A percentile compares a stretch with the other conserved stretches of the same genome.
Evolutionary conservation across 2,888 invertebrate species (phyloP).

Genomic region (Anthoptus insignis): DNA sequence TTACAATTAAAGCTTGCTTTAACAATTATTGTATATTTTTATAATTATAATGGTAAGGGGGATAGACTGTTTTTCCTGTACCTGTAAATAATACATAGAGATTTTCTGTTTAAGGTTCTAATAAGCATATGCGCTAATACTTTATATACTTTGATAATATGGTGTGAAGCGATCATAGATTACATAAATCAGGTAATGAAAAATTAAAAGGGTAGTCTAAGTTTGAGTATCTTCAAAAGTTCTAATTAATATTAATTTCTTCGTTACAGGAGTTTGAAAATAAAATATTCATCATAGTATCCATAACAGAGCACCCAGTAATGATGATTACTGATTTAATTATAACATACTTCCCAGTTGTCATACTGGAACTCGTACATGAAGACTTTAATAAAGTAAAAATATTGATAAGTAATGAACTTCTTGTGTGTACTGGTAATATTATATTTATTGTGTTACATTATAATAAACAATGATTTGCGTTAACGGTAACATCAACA

Average conservation of each 20-base stretch:
- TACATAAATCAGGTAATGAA: too few relatives aligned
- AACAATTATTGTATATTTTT: too few relatives aligned
- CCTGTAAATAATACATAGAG: background rate
- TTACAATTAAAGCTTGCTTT: too few relatives aligned
- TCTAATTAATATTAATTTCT: background rate
- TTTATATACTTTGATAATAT: background rate
- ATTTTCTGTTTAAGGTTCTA: background rate
- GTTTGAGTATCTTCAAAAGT: too few relatives aligned
- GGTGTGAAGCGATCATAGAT: too few relatives aligned
- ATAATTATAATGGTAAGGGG: too few relatives aligned
- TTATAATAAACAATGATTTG: too few relatives aligned
- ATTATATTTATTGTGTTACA: background rate
- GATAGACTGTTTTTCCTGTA: too few relatives aligned
- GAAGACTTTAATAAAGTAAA: background rate
- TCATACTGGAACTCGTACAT: conserved; percentile 4
- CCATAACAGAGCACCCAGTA: too few relatives aligned
- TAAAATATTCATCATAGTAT: background rate
- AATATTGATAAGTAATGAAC: background rate
- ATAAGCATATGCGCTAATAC: background rate
- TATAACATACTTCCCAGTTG: background rate
- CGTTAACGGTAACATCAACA: too few relatives aligned
- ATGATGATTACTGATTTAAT: too few relatives aligned
- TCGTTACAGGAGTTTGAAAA: background rate
- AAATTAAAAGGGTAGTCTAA: too few relatives aligned
- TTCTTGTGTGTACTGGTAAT: background rate